These are phyloP conservation scores for Acanthosepion lycidas DNA, from an alignment of 2,888 invertebrate species.

Conservation along the genomic window DNA sequence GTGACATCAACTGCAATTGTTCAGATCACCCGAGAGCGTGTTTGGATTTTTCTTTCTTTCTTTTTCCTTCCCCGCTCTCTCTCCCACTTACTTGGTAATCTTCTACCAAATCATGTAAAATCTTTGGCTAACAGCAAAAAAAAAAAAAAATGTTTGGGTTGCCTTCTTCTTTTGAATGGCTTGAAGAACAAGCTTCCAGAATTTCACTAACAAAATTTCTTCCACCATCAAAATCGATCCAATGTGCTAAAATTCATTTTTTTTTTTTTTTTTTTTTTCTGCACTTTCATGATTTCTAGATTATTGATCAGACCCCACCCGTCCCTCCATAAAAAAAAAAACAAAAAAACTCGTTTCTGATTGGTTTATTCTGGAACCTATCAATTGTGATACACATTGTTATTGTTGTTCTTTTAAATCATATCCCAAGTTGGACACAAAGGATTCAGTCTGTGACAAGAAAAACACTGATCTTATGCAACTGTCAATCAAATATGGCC, in stretches of 20 bases:
- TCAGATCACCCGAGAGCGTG: neutral
- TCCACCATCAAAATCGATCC: neutral
- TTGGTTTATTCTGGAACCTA: too few species aligned
- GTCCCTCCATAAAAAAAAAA: too few species aligned
- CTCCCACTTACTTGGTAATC: neutral
- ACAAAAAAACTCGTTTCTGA: too few species aligned
- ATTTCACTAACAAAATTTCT: neutral
- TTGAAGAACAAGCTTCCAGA: slow-evolving; percentile 6
- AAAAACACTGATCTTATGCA: too few species aligned
- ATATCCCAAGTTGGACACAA: too few species aligned
- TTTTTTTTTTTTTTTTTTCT: neutral
- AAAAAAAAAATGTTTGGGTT: neutral
- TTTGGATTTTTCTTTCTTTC: neutral
- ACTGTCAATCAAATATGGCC: too few species aligned
- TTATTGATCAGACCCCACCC: too few species aligned
- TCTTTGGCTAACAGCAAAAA: neutral
- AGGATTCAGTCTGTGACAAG: too few species aligned
- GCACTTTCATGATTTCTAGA: neutral
- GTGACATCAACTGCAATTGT: neutral
- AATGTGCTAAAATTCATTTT: neutral
- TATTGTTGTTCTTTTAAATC: too few species aligned
- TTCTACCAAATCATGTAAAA: neutral
- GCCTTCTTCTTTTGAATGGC: neutral
- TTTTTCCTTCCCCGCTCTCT: too few species aligned
- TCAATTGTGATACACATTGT: too few species aligned